Evolutionary conservation across 1,140 invertebrate genomes (phyloP).

Genomic region (Trissolcus basalis): DNA sequence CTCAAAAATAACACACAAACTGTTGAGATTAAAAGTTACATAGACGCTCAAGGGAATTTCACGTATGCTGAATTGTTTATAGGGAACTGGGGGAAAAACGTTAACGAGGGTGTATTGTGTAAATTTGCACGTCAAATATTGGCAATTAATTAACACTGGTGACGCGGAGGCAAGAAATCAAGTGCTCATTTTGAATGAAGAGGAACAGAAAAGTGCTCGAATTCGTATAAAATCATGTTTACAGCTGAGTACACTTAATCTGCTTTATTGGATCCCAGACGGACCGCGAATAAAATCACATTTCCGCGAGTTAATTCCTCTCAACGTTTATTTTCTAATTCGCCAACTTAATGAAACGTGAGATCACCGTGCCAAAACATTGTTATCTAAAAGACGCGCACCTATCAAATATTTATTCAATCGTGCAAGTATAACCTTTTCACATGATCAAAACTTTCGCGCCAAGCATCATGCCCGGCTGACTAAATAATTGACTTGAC

Average conservation of each 20-base stretch:
- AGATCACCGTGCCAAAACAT: too few species aligned
- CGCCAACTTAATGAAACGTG: too few species aligned
- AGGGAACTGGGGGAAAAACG: neutral
- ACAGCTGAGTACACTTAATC: conserved; percentile 70
- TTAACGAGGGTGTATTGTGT: conserved; percentile 5
- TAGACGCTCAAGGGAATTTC: conserved; percentile 24
- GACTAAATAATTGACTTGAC: too few species aligned
- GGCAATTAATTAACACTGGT: conserved; percentile 36
- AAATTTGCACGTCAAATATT: conserved; percentile 32
- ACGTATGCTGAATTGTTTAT: conserved; percentile 24
- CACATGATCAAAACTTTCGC: conserved; percentile 12
- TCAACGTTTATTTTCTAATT: too few species aligned
- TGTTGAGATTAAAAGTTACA: conserved; percentile 8
- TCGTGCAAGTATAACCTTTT: conserved; percentile 13
- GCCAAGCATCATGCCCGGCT: conserved; percentile 1
- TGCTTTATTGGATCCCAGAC: conserved; percentile 68
- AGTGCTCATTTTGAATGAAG: conserved; percentile 44
- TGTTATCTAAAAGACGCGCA: too few species aligned
- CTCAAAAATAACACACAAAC: conserved; percentile 16
- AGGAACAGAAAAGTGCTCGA: conserved; percentile 54
- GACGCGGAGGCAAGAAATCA: neutral
- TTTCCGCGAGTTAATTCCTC: conserved; percentile 20
- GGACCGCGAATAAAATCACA: conserved; percentile 51
- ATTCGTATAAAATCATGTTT: conserved; percentile 70
- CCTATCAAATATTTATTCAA: conserved; percentile 20